These are phyloP conservation scores for Drosophila neoperkinsi DNA, from an alignment of 2,888 invertebrate genomes.

Conservation along the genomic window DNA sequence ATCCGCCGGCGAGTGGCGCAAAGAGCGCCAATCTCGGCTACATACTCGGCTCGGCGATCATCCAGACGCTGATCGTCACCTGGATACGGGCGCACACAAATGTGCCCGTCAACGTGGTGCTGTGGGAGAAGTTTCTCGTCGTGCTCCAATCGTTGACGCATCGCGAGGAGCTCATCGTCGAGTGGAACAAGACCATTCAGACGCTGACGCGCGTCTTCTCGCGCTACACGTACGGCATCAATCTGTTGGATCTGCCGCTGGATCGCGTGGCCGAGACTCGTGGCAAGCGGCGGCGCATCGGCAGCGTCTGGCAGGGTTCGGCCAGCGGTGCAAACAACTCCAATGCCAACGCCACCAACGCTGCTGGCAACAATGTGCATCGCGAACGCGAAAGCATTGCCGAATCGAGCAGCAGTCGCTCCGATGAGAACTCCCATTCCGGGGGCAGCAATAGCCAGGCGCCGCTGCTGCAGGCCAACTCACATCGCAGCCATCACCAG, in stretches of 20 bases:
- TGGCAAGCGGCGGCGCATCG: conserved; percentile 88
- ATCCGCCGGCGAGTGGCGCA: conserved; percentile 88
- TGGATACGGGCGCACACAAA: conserved; percentile 99
- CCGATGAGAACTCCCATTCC: conserved; percentile 74
- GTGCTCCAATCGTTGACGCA: conserved; percentile 95
- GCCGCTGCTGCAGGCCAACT: conserved; percentile 25
- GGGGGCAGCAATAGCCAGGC: conserved; percentile 47
- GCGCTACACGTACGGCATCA: conserved; percentile 96
- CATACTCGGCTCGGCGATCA: conserved; percentile 93
- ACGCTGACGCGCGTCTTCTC: conserved; percentile 97
- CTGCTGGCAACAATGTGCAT: conserved; percentile 47
- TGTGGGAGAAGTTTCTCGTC: conserved; percentile 97
- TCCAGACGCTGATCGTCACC: conserved; percentile 97
- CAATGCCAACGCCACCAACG: conserved; percentile 11
- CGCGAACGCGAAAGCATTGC: conserved; percentile 74
- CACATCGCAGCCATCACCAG: conserved; percentile 66
- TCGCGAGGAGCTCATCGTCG: conserved; percentile 97
- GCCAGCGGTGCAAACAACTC: conserved; percentile 35
- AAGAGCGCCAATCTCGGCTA: conserved; percentile 89
- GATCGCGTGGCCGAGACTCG: conserved; percentile 93
- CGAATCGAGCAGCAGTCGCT: conserved; percentile 78
- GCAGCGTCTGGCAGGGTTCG: conserved; percentile 84
- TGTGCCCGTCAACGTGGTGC: conserved; percentile 93
- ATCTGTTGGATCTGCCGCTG: conserved; percentile 93
- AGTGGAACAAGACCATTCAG: conserved; percentile 99